Evolutionary conservation across 1,140 invertebrate species (phyloP), one percentile per base, ranked within the genome.

Genomic region (Heliconius eleuchia): DNA sequence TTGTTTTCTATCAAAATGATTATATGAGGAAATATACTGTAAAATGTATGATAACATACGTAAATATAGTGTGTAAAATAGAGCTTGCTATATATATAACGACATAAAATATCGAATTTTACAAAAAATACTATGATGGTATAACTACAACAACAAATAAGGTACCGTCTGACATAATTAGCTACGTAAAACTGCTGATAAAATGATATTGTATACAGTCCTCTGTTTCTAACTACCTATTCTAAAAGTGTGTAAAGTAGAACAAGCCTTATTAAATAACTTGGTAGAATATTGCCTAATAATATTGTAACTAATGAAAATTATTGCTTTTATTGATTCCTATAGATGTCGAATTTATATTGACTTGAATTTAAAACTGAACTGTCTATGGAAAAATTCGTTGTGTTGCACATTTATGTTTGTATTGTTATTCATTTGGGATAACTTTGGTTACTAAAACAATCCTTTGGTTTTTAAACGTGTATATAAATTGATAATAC

Each of bases 351-450:
- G 9, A 66, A 16, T 66, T 30, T 30, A 66, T 66, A 3, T 27
- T 66, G 57, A 27, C 1, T 30, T 66, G 60, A 18, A 66, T 9
- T 60, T 60, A 60, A 60, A 23, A 60, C 3, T 66, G 9, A 30
- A 66, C 23, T 66, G 60, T 16, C 9, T 66, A 66, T 66, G 60
- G 60, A 66, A 66, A 57, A 66, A 66, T 66, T 66, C 60, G 60
- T 66, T 66, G 60, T 66, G n/a, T 16, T 66, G 23, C 60, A 27
- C 9, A 27, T 66, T 23, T 23, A 13, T 60, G 57, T 60, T n/a
- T 60, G 23, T 60, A 60, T 60, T n/a, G 3, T 60, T 60, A 60
- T 3, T n/a, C 3, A 23, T 27, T 27, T 66, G 4, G 3, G 60
- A 66, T 66, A 30, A 66, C 23, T 66, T 66, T 66, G 23, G 13